These are phyloP conservation scores for Apis dorsata DNA, from an alignment of 1,140 invertebrate genomes.

Conservation along the genomic window DNA sequence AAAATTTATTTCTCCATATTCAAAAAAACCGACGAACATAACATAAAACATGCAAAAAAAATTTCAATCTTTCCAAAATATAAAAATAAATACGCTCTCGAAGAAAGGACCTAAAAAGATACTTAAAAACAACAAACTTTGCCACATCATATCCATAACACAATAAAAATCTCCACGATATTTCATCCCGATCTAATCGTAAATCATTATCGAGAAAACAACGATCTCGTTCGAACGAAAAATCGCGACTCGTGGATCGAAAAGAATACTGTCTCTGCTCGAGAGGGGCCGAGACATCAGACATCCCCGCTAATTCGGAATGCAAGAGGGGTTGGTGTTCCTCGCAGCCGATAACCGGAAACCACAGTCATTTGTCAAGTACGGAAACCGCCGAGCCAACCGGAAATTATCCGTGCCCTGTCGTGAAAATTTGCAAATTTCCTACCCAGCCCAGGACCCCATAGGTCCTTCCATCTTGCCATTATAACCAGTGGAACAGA, in stretches of 20 bases:
- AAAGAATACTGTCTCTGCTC: conserved; percentile 13
- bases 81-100: background rate
- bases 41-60: too few species aligned
- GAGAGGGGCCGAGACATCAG: background rate
- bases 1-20: too few species aligned
- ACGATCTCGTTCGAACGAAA: too few species aligned
- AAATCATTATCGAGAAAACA: background rate
- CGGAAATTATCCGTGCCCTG: conserved; percentile 77
- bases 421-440: conserved; percentile 78
- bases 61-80: too few species aligned
- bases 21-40: too few species aligned
- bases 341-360: conserved; percentile 71
- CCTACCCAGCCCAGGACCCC: conserved; percentile 57
- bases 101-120: background rate
- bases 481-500: conserved; percentile 52
- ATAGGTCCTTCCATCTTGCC: conserved; percentile 58
- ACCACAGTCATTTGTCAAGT: conserved; percentile 78
- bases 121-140: background rate
- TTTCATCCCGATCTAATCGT: background rate
- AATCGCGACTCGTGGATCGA: background rate
- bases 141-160: too few species aligned
- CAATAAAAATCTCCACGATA: too few species aligned
- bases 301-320: conserved; percentile 60
- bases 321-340: conserved; percentile 52
- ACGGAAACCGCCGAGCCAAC: conserved; percentile 74